These are phyloP conservation scores for Mirza zaza DNA, from an alignment of 2,113 vertebrate genomes.

Conservation along the genomic window DNA sequence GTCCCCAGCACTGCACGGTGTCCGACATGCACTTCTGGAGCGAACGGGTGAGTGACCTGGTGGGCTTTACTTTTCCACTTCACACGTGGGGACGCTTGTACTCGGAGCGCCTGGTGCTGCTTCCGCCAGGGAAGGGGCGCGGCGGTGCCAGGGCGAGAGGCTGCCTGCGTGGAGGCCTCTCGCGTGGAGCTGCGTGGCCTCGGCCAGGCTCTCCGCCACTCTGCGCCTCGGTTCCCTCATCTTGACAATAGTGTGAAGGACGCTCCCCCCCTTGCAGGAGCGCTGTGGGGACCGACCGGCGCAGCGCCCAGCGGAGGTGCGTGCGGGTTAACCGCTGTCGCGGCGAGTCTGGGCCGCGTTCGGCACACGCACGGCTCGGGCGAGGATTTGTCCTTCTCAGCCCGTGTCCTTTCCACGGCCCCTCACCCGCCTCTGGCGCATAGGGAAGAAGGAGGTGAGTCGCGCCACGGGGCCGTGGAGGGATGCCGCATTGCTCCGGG, in stretches of 20 bases:
- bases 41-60: not conserved
- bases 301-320: fast-evolving
- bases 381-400: not conserved
- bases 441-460: fast-evolving
- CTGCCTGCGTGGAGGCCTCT: not conserved
- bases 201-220: not conserved
- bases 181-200: too few species aligned
- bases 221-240: not conserved
- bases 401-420: too few species aligned
- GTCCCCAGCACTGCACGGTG: fast-evolving
- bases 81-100: not conserved
- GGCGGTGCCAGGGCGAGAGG: fast-evolving
- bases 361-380: fast-evolving
- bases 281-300: not conserved
- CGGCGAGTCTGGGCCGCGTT: fast-evolving
- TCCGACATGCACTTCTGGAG: fast-evolving
- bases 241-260: not conserved
- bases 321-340: fast-evolving
- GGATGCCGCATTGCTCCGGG: fast-evolving
- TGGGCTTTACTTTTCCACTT: not conserved
- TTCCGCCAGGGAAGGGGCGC: not conserved
- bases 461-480: fast-evolving
- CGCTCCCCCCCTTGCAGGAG: fast-evolving
- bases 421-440: not conserved
- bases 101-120: not conserved